Conservation (phyloP, 2,888 invertebrate species). For the Drosophila cognata region DNA sequence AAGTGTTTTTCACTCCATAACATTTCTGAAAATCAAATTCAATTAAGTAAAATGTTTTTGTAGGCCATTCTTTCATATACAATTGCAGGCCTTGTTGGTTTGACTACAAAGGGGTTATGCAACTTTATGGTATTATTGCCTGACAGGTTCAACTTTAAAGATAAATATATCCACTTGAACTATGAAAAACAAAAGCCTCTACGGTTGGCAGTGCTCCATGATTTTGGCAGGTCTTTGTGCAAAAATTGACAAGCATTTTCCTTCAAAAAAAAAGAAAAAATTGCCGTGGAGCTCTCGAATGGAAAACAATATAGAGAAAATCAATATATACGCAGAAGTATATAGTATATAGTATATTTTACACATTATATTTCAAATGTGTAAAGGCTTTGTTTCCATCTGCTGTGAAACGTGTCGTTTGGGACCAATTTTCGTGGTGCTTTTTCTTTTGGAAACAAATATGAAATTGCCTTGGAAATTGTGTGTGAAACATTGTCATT, state of each 20-base stretch:
- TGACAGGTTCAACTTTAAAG: background rate
- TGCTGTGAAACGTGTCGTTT: background rate
- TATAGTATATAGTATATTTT: background rate
- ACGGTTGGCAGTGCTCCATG: background rate
- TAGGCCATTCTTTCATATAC: background rate
- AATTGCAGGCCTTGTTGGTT: background rate
- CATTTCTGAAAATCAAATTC: background rate
- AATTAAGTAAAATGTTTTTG: background rate
- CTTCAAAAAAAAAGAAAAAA: background rate
- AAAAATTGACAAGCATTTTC: background rate
- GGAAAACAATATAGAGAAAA: background rate
- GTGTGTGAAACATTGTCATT: background rate
- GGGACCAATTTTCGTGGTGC: background rate
- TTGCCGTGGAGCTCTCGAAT: background rate
- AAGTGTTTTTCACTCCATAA: too few relatives aligned
- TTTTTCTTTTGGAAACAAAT: background rate
- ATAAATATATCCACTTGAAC: background rate
- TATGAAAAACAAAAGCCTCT: background rate
- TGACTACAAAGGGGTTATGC: background rate
- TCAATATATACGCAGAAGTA: background rate
- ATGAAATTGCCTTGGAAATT: background rate
- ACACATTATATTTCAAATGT: background rate
- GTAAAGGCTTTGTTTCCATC: background rate
- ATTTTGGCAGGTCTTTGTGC: background rate
- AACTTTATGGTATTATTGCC: background rate